A percentile compares a stretch with the other conserved stretches of the same genome.
phyloP scores from a whole-genome alignment of 2,113 vertebrate genomes.

The Melanocharis versteri region DNA sequence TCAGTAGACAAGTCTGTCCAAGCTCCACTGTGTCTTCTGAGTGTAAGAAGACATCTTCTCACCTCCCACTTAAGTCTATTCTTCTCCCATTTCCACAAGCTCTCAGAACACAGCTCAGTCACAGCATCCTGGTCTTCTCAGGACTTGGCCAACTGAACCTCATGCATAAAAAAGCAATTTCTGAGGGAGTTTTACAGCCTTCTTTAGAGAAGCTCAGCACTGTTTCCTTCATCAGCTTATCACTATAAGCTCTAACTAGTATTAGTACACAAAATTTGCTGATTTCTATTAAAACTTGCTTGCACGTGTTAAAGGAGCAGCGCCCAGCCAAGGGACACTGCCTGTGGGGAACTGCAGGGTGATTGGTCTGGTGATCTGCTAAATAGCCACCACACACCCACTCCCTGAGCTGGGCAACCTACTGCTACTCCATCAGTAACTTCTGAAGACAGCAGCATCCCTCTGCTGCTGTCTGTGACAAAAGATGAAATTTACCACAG shows the following conservation, averaged over 20 bases:
- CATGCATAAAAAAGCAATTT: not conserved
- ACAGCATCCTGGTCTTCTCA: not conserved
- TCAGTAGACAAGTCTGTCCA: too few species aligned
- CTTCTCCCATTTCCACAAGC: not conserved
- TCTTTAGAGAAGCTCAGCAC: not conserved
- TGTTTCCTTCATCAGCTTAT: not conserved
- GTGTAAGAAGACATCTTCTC: not conserved
- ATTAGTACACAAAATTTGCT: not conserved
- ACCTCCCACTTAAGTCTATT: not conserved
- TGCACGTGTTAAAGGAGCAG: not conserved
- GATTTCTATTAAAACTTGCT: not conserved
- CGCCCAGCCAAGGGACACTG: not conserved
- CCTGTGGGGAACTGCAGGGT: not conserved
- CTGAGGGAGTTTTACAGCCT: not conserved
- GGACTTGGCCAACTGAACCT: not conserved
- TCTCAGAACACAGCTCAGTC: accelerated
- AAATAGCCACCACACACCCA: not conserved
- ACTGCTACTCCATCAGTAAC: not conserved
- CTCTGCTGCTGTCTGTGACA: not conserved
- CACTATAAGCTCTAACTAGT: not conserved
- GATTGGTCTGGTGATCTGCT: not conserved
- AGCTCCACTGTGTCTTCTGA: not conserved
- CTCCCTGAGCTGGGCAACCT: not conserved
- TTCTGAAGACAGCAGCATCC: not conserved
- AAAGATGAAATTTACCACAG: not conserved